These are phyloP conservation scores for Pedionomus torquatus DNA, from an alignment of 2,113 vertebrate species.

Conservation along the genomic window DNA sequence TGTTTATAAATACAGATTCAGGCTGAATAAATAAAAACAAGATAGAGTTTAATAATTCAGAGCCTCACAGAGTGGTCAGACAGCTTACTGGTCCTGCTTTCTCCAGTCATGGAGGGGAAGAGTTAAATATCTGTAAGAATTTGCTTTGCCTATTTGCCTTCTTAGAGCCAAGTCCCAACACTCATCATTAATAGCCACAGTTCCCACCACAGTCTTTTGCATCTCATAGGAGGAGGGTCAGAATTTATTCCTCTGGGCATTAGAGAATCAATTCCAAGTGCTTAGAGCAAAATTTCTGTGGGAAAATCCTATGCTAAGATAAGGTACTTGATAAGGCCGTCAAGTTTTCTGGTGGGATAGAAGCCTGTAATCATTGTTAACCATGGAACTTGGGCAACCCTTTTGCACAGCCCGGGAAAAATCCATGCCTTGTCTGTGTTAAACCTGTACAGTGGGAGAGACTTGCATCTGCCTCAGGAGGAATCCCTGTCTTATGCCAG, in stretches of 20 bases:
- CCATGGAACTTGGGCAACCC: neutral
- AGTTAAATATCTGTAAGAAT: neutral
- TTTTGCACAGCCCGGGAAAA: neutral
- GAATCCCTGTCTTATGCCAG: neutral
- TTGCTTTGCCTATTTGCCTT: neutral
- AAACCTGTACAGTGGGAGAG: neutral
- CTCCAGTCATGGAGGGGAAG: neutral
- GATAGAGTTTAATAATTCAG: neutral
- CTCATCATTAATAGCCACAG: neutral
- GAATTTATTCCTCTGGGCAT: neutral
- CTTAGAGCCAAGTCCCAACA: neutral
- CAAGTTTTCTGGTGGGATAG: neutral
- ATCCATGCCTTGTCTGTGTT: neutral
- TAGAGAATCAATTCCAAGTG: neutral
- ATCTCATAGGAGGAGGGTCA: neutral
- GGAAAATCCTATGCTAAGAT: neutral
- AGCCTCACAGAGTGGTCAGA: neutral
- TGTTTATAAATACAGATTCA: neutral
- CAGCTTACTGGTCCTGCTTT: neutral
- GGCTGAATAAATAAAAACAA: neutral
- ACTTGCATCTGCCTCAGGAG: neutral
- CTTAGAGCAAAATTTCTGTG: neutral
- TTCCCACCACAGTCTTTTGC: neutral
- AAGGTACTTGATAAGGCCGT: neutral
- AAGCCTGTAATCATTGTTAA: neutral